These are phyloP conservation scores for Sarcophaga caerulescens DNA, from an alignment of 2,888 invertebrate genomes.

Conservation along the genomic window DNA sequence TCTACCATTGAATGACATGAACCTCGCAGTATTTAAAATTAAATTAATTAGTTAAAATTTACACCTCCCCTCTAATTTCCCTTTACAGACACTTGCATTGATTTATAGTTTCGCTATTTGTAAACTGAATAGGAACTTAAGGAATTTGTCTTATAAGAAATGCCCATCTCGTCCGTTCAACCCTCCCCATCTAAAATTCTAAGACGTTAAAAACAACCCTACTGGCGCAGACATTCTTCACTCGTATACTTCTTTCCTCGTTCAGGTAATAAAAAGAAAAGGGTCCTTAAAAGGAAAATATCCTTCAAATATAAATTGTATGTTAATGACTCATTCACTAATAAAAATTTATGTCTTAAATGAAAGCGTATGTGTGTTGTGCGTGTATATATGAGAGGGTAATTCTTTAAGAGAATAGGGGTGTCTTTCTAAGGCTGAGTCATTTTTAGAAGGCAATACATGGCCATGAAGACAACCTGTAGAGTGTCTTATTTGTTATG, in stretches of 20 bases:
- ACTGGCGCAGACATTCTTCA: background rate
- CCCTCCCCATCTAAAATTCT: constrained; percentile 19
- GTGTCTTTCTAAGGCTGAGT: constrained; percentile 39
- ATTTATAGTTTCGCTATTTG: background rate
- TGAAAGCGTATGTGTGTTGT: background rate
- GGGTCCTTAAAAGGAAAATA: constrained; percentile 34
- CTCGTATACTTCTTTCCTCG: background rate
- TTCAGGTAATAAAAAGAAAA: constrained; percentile 47
- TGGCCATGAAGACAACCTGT: constrained; percentile 38
- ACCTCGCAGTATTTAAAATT: no score
- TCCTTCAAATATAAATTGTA: constrained; percentile 24
- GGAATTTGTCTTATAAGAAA: constrained; percentile 45
- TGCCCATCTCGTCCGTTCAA: background rate
- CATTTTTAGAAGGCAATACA: constrained; percentile 20
- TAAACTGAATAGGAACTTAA: background rate
- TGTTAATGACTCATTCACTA: constrained; percentile 43
- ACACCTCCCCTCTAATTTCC: background rate
- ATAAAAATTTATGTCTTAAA: constrained; percentile 1
- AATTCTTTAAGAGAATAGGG: constrained; percentile 1
- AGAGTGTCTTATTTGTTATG: constrained; percentile 26
- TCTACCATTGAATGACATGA: no score
- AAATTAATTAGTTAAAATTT: no score
- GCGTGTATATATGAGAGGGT: background rate
- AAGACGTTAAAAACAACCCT: constrained; percentile 38
- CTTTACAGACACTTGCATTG: background rate